Base-by-base conservation (phyloP, 2,797 vertebrate species). In the Gobio occitaniae region DNA sequence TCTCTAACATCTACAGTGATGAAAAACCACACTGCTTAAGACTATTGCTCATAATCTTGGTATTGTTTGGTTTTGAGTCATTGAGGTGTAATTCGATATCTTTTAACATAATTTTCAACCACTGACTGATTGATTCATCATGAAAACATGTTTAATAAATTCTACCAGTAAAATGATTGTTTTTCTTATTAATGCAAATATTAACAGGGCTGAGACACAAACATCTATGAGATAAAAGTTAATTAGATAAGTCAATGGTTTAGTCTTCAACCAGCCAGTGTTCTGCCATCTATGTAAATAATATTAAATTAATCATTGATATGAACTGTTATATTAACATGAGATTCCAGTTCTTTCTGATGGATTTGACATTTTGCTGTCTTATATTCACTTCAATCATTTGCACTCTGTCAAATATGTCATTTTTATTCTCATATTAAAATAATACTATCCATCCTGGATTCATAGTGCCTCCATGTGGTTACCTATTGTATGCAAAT, bases 71-170 rank as follows among this genome's bases (percentile, higher is more conserved):
- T 69, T 61, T 84, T 48, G 69, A 59, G 36, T 59, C 50, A 70
- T 19, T 63, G 70, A 36, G 52, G 70, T 61, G 44, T 65, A 21
- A n/a, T 38, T 69, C 41, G 38, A 56, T 41, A 54, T 13, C 19
- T 11, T 61, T 61, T 50, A 36, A 61, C 29, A 21, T 6, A 6
- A 29, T 71, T 61, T 75, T 56, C 72, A 50, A 56, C 50, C 50
- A 65, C 16, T 59, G 78, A 71, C 65, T 61, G 38, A 59, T 10
- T 25, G 50, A 47, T 52, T 68, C 38, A 47, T 78, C 8, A 78
- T 16, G 11, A 78, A 47, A 66, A 77, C 10, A 52, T 38, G 78
- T 50, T 80, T 25, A 82, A 82, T 82, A 82, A 82, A 82, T 72
- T 29, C n/a, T 47, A 61, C 38, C 13, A 21, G 21, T 32, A 47